Evolutionary conservation across 2,888 invertebrate genomes (phyloP).

Genomic region (Vesta saturnalis): DNA sequence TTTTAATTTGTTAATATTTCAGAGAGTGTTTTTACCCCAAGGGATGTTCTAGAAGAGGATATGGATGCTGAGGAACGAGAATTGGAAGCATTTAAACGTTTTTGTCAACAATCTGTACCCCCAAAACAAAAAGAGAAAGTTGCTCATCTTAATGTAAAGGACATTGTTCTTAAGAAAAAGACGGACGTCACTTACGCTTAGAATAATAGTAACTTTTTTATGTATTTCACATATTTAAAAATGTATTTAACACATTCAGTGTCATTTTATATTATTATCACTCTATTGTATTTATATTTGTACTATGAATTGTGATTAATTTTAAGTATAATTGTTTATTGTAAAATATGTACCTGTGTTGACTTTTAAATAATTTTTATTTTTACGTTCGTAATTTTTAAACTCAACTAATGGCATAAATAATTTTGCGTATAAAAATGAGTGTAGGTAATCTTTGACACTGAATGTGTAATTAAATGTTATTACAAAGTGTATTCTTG

Average conservation of each 20-base stretch:
- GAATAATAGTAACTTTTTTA: slow-evolving; percentile 24
- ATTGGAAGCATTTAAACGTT: slow-evolving; percentile 87
- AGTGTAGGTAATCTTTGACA: too few relatives aligned
- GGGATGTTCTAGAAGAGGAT: slow-evolving; percentile 81
- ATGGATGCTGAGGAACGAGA: slow-evolving; percentile 84
- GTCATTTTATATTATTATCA: too few relatives aligned
- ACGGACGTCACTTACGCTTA: slow-evolving; percentile 55
- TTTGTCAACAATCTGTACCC: slow-evolving; percentile 85
- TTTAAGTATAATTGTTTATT: too few relatives aligned
- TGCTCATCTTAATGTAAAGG: slow-evolving; percentile 79
- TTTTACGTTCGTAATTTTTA: too few relatives aligned
- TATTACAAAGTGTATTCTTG: background rate
- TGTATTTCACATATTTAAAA: slow-evolving; percentile 23
- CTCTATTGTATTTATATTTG: too few relatives aligned
- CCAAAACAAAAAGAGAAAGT: slow-evolving; percentile 80
- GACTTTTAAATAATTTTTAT: too few relatives aligned
- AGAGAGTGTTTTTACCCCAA: slow-evolving; percentile 82
- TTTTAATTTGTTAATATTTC: slow-evolving; percentile 37
- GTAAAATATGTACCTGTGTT: too few relatives aligned
- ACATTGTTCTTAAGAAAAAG: slow-evolving; percentile 76
- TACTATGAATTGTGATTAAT: too few relatives aligned
- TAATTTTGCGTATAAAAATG: too few relatives aligned
- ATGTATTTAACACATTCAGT: slow-evolving; percentile 6
- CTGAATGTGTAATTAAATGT: too few relatives aligned
- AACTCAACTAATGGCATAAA: too few relatives aligned